Evolutionary conservation across 1,140 invertebrate species (phyloP).

Genomic region (Drosophila persimilis): DNA sequence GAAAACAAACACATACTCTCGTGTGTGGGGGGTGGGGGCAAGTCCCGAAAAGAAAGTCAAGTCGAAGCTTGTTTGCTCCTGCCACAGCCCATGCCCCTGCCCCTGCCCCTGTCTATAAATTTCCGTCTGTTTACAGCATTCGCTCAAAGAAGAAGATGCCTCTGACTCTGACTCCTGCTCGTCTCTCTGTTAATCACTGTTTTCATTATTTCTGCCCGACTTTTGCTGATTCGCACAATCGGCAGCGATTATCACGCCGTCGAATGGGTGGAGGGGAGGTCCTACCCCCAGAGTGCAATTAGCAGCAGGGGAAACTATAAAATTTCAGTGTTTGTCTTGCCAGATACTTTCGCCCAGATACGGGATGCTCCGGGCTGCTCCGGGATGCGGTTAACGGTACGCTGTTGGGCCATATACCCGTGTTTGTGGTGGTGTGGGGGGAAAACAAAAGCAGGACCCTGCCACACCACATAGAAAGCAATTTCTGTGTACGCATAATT

Average conservation of each 20-base stretch:
- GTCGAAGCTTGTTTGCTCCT: neutral
- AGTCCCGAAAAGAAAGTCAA: slow-evolving; percentile 14
- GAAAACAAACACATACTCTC: slow-evolving; percentile 29
- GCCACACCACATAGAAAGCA: slow-evolving; percentile 26
- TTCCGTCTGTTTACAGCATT: slow-evolving; percentile 23
- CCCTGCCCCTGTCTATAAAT: slow-evolving; percentile 7
- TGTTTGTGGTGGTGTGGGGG: slow-evolving; percentile 14
- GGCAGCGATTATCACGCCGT: slow-evolving; percentile 59
- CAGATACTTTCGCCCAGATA: slow-evolving; percentile 65
- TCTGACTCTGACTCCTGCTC: neutral
- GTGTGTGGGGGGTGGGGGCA: neutral
- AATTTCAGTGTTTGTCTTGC: slow-evolving; percentile 79
- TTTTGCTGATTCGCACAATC: slow-evolving; percentile 74
- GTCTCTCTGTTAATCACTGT: slow-evolving; percentile 60
- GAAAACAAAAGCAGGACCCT: slow-evolving; percentile 33
- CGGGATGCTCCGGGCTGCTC: neutral
- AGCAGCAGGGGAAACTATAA: slow-evolving; percentile 70
- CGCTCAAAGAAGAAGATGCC: slow-evolving; percentile 1
- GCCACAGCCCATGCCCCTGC: neutral
- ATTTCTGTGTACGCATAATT: slow-evolving; percentile 66
- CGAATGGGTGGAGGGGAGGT: neutral
- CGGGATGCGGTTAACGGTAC: slow-evolving; percentile 15
- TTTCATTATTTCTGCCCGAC: slow-evolving; percentile 65
- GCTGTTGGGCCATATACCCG: slow-evolving; percentile 1
- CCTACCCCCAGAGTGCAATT: slow-evolving; percentile 74